Evolutionary conservation across 1,140 invertebrate genomes (phyloP), one percentile per base, ranked within the genome.

Genomic region (Aleiodes sp.): DNA sequence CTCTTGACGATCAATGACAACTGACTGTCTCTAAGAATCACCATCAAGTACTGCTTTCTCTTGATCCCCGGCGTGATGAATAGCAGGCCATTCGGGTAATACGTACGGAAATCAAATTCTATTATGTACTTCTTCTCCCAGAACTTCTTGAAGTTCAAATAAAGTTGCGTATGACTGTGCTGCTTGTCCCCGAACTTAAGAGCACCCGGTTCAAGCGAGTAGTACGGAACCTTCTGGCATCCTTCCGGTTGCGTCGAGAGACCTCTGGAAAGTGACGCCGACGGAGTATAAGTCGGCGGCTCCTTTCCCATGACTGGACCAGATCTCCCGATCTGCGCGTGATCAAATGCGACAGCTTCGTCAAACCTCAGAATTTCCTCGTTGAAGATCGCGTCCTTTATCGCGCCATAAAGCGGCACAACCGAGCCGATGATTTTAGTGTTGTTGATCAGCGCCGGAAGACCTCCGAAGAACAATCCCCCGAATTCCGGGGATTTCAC

Each of bases 71-170:
- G 90, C 37, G 93, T 88, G 4, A 95, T 85, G 59, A 94, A 91
- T 4, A 98, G 81, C 63, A 96, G 80, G 35, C 95, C 96, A 77
- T 96, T 92, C 0, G 91, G 90, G 82, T 95, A 94, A 77, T 93
- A 96, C 0, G 95, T 97, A 26, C 95, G 86, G 77, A 97, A 94
- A 73, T 94, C 91, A 73, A 97, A 92, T 62, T 92, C 90, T 31
- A 97, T 84, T 6, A 89, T 88, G 75, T 95, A 95, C 75, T 91
- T 90, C 68, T 90, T 90, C 67, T 90, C 88, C 86, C 92, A 90
- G 67, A 91, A 89, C 75, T 88, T 88, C 35, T 89, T 87, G 19
- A 87, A 88, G 46, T 89, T 87, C 8, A 93, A 82, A 68, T 90
- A 88, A 14, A 94, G 82, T 68, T 89, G 87, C 0, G 94, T 91